Evolutionary conservation across 2,797 vertebrate genomes (phyloP).

Genomic region (Sternotherus odoratus): DNA sequence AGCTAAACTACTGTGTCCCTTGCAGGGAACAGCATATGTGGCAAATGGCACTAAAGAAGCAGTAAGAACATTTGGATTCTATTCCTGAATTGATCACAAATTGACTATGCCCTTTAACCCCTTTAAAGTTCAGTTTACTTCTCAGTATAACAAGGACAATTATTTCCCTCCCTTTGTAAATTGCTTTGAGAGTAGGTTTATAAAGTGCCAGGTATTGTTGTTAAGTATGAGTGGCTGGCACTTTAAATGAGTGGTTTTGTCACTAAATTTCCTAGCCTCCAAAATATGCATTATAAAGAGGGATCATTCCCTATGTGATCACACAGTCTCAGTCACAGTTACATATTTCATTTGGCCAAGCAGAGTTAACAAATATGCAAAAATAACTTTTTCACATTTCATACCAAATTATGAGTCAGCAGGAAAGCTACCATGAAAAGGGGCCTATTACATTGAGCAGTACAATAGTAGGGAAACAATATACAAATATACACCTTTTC

Average conservation of each 20-base stretch:
- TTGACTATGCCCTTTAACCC: not conserved
- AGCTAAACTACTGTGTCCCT: not conserved
- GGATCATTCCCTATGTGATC: not conserved
- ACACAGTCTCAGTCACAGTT: not conserved
- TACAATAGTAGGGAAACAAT: not conserved
- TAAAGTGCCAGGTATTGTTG: not conserved
- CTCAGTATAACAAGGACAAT: not conserved
- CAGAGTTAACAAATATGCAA: not conserved
- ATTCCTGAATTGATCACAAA: not conserved
- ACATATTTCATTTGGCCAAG: not conserved
- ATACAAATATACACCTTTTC: not conserved
- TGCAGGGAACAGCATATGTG: not conserved
- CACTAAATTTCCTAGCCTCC: not conserved
- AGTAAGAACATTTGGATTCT: not conserved
- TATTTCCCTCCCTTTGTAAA: not conserved
- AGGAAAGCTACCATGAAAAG: not conserved
- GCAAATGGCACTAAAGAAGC: not conserved
- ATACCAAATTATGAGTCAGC: not conserved
- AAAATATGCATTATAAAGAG: not conserved
- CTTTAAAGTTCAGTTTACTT: not conserved
- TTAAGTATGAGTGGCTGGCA: not conserved
- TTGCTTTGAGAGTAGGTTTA: not conserved
- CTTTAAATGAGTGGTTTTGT: not conserved
- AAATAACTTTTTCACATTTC: not conserved
- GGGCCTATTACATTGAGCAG: not conserved